These are phyloP conservation scores for Solenopsis invicta DNA, from an alignment of 1,140 invertebrate species.

Conservation along the genomic window DNA sequence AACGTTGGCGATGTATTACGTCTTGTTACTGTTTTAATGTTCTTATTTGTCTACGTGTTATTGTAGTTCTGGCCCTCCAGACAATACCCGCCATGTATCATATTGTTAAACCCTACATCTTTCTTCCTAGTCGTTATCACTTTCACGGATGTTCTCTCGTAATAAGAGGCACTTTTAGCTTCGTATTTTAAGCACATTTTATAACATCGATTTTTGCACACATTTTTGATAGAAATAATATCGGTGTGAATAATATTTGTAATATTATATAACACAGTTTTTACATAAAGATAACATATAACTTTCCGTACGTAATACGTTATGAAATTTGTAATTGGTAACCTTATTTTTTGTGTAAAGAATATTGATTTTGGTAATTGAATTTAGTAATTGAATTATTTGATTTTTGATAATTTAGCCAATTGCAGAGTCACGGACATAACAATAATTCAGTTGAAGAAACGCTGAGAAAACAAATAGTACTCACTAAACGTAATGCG, in stretches of 20 bases:
- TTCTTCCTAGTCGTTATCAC: constrained; percentile 21
- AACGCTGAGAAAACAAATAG: constrained; percentile 9
- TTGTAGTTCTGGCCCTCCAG: constrained; percentile 39
- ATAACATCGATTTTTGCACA: neutral
- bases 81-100: constrained; percentile 49
- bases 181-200: constrained; percentile 32
- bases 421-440: neutral
- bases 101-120: constrained; percentile 53
- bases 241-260: too few species aligned
- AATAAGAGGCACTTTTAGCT: constrained; percentile 27
- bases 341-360: neutral
- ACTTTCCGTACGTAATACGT: neutral
- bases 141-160: neutral
- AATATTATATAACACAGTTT: too few species aligned
- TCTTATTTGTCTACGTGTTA: constrained; percentile 42
- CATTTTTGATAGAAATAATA: neutral
- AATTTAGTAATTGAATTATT: constrained; percentile 2
- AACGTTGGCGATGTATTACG: constrained; percentile 3
- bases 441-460: constrained; percentile 19
- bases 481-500: constrained; percentile 8
- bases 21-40: constrained; percentile 43
- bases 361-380: neutral
- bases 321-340: neutral
- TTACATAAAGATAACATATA: neutral
- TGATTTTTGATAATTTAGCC: neutral